Percentiles rank a stretch among this genome's conserved stretches.
These are phyloP conservation scores for Apamea crenata DNA, from an alignment of 2,888 invertebrate genomes.

Conservation along the genomic window DNA sequence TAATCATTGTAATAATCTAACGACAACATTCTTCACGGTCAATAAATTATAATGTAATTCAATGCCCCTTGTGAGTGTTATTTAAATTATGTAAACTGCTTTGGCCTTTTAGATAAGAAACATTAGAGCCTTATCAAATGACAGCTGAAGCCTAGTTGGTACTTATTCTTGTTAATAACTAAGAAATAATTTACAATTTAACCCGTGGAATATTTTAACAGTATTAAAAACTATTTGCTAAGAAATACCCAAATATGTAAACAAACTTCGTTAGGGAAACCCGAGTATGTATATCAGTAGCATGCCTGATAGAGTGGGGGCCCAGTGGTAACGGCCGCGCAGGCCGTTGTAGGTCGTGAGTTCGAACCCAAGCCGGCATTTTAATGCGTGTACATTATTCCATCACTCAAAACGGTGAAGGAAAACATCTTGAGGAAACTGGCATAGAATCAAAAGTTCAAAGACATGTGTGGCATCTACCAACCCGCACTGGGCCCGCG, in stretches of 20 bases:
- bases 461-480: neutral
- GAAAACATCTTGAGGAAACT: neutral
- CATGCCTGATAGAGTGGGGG: too few relatives aligned
- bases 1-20: constrained; percentile 36
- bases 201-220: constrained; percentile 1
- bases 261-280: constrained; percentile 36
- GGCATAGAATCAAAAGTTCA: neutral
- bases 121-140: constrained; percentile 54
- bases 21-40: constrained; percentile 33
- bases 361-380: neutral
- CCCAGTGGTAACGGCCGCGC: neutral
- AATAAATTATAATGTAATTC: constrained; percentile 48
- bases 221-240: constrained; percentile 17
- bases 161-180: constrained; percentile 20
- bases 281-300: constrained; percentile 38
- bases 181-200: neutral
- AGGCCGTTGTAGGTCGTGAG: neutral
- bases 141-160: constrained; percentile 37
- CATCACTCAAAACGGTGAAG: neutral
- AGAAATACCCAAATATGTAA: constrained; percentile 15
- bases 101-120: constrained; percentile 63
- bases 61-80: constrained; percentile 43
- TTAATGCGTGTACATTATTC: neutral
- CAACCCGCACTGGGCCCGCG: neutral
- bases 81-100: constrained; percentile 62